Conservation (phyloP, 2,113 vertebrate species). For the Corynorhinus townsendii region DNA sequence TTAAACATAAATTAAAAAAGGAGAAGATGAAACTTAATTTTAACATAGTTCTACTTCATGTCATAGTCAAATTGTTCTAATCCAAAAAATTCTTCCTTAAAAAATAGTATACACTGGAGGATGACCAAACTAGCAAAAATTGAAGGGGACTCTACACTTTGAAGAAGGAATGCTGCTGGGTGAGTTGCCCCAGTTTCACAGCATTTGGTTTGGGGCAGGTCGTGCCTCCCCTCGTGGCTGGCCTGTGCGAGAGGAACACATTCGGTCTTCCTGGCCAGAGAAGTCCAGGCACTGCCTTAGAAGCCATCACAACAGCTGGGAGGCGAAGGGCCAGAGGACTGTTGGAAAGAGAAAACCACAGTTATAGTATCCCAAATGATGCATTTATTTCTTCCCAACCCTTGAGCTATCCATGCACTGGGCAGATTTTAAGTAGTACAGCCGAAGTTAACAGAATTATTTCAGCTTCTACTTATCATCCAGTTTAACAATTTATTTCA, state of each 20-base stretch:
- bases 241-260: accelerated
- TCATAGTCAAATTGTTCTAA: not conserved
- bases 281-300: not conserved
- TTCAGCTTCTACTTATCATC: not conserved
- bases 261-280: not conserved
- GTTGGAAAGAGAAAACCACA: not conserved
- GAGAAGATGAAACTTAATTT: not conserved
- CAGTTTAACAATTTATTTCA: not conserved
- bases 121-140: not conserved
- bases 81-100: not conserved
- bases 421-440: not conserved
- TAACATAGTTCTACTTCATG: not conserved
- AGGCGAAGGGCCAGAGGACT: not conserved
- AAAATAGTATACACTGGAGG: not conserved
- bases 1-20: not conserved
- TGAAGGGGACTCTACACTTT: not conserved
- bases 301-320: not conserved
- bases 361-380: not conserved
- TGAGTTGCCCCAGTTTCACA: not conserved
- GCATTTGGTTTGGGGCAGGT: not conserved
- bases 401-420: accelerated
- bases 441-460: not conserved
- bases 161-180: not conserved
- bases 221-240: not conserved
- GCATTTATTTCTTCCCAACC: not conserved